Evolutionary conservation across 1,140 invertebrate species (phyloP).

Genomic region (Lepidurus packardi): DNA sequence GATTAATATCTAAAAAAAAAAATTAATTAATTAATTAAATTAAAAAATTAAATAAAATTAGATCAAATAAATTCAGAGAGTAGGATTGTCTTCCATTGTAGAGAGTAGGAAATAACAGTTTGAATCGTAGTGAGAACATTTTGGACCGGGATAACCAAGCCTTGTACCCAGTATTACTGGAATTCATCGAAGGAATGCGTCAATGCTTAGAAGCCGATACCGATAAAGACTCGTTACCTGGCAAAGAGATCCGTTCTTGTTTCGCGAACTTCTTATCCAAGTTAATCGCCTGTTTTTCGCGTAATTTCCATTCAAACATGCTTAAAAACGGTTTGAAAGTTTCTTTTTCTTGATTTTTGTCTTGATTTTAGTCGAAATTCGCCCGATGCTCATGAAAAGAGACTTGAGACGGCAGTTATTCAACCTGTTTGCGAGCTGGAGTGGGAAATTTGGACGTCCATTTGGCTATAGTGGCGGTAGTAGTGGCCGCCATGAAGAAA

Average conservation of each 20-base stretch:
- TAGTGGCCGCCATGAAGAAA: constrained; percentile 34
- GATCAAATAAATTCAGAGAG: too few species aligned
- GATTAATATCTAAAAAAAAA: too few species aligned
- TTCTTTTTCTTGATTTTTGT: constrained; percentile 23
- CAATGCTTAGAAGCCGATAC: constrained; percentile 84
- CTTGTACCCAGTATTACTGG: constrained; percentile 79
- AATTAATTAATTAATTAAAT: too few species aligned
- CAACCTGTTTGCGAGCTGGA: constrained; percentile 87
- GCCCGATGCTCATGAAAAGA: constrained; percentile 74
- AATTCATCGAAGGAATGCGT: constrained; percentile 91
- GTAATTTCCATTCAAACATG: constrained; percentile 52
- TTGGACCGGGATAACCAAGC: constrained; percentile 74
- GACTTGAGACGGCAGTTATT: constrained; percentile 83
- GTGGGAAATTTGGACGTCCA: constrained; percentile 68
- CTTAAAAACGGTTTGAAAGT: not conserved
- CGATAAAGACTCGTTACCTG: constrained; percentile 72
- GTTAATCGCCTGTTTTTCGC: constrained; percentile 83
- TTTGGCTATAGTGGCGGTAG: constrained; percentile 44
- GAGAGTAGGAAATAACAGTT: too few species aligned
- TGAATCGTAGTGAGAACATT: not conserved
- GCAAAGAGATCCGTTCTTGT: constrained; percentile 80
- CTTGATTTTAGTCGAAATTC: constrained; percentile 65
- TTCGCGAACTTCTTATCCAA: constrained; percentile 91
- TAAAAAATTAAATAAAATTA: too few species aligned
- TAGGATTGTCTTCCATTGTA: too few species aligned